Percentiles rank a stretch among this genome's conserved stretches.
Evolutionary conservation across 2,888 invertebrate species (phyloP).

Genomic region (Torymus tubicola): DNA sequence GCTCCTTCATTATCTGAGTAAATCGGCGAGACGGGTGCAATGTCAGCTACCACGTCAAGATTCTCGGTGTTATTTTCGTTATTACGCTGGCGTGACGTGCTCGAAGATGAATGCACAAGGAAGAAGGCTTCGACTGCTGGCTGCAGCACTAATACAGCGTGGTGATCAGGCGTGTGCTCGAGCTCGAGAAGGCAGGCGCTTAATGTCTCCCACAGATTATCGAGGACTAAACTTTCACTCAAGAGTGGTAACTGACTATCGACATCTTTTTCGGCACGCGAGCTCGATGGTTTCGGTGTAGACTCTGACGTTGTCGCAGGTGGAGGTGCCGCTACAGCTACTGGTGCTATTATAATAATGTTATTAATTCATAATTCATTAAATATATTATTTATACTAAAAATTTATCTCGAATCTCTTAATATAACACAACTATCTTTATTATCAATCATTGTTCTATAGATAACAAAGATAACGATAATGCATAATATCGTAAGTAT

Average conservation of each 20-base stretch:
- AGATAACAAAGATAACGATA: not conserved
- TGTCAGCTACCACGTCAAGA: constrained; percentile 70
- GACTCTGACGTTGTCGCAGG: constrained; percentile 14
- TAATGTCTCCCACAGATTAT: constrained; percentile 87
- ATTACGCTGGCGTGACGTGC: constrained; percentile 71
- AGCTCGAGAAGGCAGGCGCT: constrained; percentile 87
- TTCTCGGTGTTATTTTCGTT: constrained; percentile 61
- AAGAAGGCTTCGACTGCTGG: constrained; percentile 95
- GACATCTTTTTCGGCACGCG: constrained; percentile 65
- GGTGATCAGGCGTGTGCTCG: constrained; percentile 90
- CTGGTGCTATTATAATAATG: not conserved
- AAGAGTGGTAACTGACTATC: constrained; percentile 78
- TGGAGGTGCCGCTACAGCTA: not conserved
- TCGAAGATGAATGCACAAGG: constrained; percentile 87
- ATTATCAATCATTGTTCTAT: not conserved
- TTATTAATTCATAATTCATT: not conserved
- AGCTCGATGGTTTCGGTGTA: constrained; percentile 60
- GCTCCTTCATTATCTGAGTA: constrained; percentile 70
- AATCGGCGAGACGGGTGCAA: constrained; percentile 73
- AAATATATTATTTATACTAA: not conserved
- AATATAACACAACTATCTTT: too few relatives aligned
- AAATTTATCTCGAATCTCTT: too few relatives aligned
- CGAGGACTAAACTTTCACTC: constrained; percentile 84
- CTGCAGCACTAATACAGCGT: constrained; percentile 89
- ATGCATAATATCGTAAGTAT: not conserved